phyloP scores from a whole-genome alignment of 1,140 invertebrate species.

The Gonatopus flavifemur region DNA sequence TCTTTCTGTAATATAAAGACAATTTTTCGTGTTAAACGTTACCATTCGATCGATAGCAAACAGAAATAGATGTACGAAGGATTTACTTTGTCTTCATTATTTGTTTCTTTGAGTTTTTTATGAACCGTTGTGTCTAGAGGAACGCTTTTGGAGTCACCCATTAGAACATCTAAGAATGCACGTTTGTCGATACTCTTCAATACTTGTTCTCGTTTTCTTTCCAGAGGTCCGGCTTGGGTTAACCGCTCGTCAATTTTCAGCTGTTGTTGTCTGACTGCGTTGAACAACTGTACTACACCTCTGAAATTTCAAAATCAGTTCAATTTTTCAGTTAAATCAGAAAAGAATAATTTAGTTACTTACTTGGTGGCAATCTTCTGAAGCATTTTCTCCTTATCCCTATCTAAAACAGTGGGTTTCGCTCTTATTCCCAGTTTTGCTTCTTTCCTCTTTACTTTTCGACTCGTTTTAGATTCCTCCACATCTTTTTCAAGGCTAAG shows the following conservation, averaged over 20 bases:
- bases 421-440: slow-evolving; percentile 67
- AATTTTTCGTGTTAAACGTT: slow-evolving; percentile 12
- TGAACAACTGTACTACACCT: slow-evolving; percentile 90
- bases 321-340: not conserved
- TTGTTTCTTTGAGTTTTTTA: slow-evolving; percentile 7
- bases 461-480: slow-evolving; percentile 30
- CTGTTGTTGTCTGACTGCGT: slow-evolving; percentile 85
- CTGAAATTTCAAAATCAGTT: slow-evolving; percentile 56
- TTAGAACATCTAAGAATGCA: slow-evolving; percentile 79
- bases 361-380: slow-evolving; percentile 80
- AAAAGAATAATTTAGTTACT: slow-evolving; percentile 14
- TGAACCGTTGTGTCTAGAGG: slow-evolving; percentile 23
- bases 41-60: too few relatives aligned
- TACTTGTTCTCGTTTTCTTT: slow-evolving; percentile 80
- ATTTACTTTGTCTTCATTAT: slow-evolving; percentile 15
- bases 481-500: slow-evolving; percentile 43
- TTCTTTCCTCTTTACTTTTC: slow-evolving; percentile 59
- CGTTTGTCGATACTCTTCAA: slow-evolving; percentile 79
- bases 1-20: slow-evolving; percentile 29
- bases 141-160: slow-evolving; percentile 67
- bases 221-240: slow-evolving; percentile 71
- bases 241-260: slow-evolving; percentile 74
- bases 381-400: slow-evolving; percentile 73
- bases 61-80: too few relatives aligned
- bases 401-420: slow-evolving; percentile 74